Evolutionary conservation across 2,797 vertebrate species (phyloP), one percentile per base, ranked within the genome.

Genomic region (Antrozous pallidus): DNA sequence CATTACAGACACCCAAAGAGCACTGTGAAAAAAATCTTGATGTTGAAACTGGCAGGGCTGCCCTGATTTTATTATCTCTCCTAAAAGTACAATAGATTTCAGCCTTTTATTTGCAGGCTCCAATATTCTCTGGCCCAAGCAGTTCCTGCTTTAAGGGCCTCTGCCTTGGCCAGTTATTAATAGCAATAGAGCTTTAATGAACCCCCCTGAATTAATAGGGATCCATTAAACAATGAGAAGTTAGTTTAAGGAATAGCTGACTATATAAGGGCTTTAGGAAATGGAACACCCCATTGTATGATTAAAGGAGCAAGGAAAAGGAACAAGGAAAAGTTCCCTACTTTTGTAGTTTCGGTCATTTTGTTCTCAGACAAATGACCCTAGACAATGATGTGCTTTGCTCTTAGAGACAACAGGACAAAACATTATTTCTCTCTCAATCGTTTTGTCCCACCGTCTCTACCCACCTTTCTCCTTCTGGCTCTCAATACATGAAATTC

Each of bases 71-170:
- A 61, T 69, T 56, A 67, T 42, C 40, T 86, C 8, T 88, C 47
- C 24, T 47, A 45, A 75, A 82, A 77, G 10, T n/a, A 74, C 58
- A 22, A 49, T 11, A 24, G 26, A 82, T 58, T 71, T 90, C 28
- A 58, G 8, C 8, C 82, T 89, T 95, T 82, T 95, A 79, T 85
- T 81, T 95, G 26, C 16, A 78, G n/a, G 79, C 17, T 40, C 14
- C 24, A 82, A 93, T 45, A 86, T 63, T 88, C 20, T 83, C 26
- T 82, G 58, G 90, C n/a, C 31, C 86, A 42, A 42, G 2, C 17
- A 74, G 45, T 85, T 67, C 14, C 16, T 33, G 24, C 6, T 80
- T 56, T 31, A 14, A 83, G 22, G 5, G 20, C 22, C 6, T 78
- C 84, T 91, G 11, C 9, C 8, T 95, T 54, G 49, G 49, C 31